Percentiles rank a stretch among this genome's conserved stretches.
Conservation (phyloP, 2,888 invertebrate genomes). For the Synanthedon myopaeformis region DNA sequence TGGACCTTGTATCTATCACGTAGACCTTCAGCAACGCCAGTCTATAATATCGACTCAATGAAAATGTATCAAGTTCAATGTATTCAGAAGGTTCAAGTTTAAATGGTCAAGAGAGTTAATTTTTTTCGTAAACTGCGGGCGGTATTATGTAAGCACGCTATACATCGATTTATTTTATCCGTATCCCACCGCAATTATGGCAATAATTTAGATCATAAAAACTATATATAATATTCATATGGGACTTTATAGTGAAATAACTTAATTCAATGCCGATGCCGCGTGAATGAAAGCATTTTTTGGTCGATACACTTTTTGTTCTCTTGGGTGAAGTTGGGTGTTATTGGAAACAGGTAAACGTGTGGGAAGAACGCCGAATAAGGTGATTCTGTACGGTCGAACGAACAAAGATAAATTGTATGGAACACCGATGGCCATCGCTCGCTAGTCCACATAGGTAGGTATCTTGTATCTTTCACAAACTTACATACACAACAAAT, state of each 20-base stretch:
- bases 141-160: slow-evolving; percentile 58
- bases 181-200: slow-evolving; percentile 62
- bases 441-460: slow-evolving; percentile 8
- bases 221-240: slow-evolving; percentile 50
- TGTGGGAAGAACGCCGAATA: slow-evolving; percentile 49
- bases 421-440: slow-evolving; percentile 20
- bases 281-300: slow-evolving; percentile 41
- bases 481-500: slow-evolving; percentile 20
- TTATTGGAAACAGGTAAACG: slow-evolving; percentile 41
- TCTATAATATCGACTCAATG: slow-evolving; percentile 13
- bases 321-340: slow-evolving; percentile 5
- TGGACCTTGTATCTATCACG: slow-evolving; percentile 42
- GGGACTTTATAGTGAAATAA: slow-evolving; percentile 54
- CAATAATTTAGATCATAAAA: slow-evolving; percentile 63
- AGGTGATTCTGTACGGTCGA: slow-evolving; percentile 33
- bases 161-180: slow-evolving; percentile 63
- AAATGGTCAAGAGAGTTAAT: slow-evolving; percentile 32
- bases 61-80: slow-evolving; percentile 20
- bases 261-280: slow-evolving; percentile 43
- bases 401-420: slow-evolving; percentile 41
- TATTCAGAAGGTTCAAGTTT: slow-evolving; percentile 31
- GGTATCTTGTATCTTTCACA: slow-evolving; percentile 5
- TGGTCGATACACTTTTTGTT: slow-evolving; percentile 17
- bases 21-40: slow-evolving; percentile 20
- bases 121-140: slow-evolving; percentile 46